Evolutionary conservation across 2,888 invertebrate genomes (phyloP).

Genomic region (Phortica okadai): DNA sequence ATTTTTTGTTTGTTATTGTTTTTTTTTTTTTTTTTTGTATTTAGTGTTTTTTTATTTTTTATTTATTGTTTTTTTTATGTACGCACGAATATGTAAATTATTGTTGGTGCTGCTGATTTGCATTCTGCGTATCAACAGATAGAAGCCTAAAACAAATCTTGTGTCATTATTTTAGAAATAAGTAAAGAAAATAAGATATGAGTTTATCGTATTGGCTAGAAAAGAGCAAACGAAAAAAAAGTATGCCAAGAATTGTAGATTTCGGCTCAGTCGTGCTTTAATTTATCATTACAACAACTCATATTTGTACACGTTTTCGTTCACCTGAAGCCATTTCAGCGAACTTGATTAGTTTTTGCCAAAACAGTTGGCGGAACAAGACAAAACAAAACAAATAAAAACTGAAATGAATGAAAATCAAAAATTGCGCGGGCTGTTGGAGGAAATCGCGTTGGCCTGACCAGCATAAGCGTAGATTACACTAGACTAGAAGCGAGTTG

Average conservation of each 20-base stretch:
- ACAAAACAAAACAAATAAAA: slow-evolving; percentile 22
- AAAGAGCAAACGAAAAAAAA: not conserved
- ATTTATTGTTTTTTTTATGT: no score
- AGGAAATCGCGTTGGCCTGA: slow-evolving; percentile 37
- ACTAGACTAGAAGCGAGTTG: not conserved
- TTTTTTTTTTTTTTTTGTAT: no score
- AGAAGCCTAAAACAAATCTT: not conserved
- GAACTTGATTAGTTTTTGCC: slow-evolving; percentile 2
- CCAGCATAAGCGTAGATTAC: not conserved
- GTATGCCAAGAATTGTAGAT: not conserved
- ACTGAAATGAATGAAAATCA: slow-evolving; percentile 56
- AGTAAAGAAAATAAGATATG: not conserved
- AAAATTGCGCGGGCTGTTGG: slow-evolving; percentile 62
- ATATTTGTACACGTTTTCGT: not conserved
- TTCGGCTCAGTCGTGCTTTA: not conserved
- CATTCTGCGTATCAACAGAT: not conserved
- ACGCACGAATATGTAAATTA: not conserved
- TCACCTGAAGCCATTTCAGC: not conserved
- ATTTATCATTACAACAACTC: not conserved
- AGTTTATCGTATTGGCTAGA: not conserved
- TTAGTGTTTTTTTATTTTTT: no score
- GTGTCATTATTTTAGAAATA: not conserved
- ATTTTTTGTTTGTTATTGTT: no score
- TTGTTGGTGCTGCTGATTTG: no score
- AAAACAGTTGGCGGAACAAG: not conserved